Conservation (phyloP, 2,888 invertebrate species). For the Gryllus longicercus region DNA sequence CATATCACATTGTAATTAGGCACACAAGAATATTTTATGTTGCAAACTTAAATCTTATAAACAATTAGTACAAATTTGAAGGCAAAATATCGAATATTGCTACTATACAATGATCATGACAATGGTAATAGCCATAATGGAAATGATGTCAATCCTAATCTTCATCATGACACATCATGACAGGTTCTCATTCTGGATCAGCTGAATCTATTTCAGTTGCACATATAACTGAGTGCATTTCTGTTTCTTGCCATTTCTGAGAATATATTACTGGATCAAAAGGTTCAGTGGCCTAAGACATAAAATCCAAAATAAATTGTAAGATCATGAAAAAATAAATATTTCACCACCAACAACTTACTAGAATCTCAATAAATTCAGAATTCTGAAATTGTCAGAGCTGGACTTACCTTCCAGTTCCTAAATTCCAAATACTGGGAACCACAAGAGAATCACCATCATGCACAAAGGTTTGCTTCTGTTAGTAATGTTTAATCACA, state of each 20-base stretch:
- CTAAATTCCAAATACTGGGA: no score
- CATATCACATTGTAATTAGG: no score
- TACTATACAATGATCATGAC: neutral
- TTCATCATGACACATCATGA: no score
- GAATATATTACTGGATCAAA: constrained; percentile 36
- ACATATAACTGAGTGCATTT: constrained; percentile 33
- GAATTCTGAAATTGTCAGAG: no score
- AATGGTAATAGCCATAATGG: neutral
- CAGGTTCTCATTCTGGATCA: constrained; percentile 31
- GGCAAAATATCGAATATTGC: neutral
- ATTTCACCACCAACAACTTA: no score
- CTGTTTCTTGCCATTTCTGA: constrained; percentile 34
- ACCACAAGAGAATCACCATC: no score
- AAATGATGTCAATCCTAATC: neutral
- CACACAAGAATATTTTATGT: no score
- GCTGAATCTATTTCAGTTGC: constrained; percentile 35
- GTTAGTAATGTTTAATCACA: no score
- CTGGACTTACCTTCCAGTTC: no score
- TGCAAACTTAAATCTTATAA: neutral
- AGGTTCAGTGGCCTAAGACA: constrained; percentile 30
- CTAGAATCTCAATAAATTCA: no score
- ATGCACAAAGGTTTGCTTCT: no score
- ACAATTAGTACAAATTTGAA: neutral
- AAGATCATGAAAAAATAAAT: neutral
- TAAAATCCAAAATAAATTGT: no score